phyloP scores from a whole-genome alignment of 2,113 vertebrate genomes.

The Neotragus moschatus region DNA sequence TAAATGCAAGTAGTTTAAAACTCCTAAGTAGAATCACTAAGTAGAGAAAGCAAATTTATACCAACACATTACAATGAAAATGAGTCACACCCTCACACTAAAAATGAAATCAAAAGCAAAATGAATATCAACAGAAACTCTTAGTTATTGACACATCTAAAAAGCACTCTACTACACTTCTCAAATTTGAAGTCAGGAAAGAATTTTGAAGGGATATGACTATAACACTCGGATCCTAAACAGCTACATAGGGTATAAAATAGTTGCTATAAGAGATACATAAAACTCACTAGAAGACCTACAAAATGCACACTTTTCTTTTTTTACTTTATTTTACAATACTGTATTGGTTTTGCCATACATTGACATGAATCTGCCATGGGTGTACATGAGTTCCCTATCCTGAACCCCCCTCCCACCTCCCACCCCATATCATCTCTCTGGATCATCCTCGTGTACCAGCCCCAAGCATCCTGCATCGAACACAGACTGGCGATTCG shows the following conservation, averaged over 20 bases:
- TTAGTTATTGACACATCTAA: background rate
- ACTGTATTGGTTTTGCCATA: too few relatives aligned
- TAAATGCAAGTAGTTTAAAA: background rate
- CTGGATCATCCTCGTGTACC: too few relatives aligned
- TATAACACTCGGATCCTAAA: background rate
- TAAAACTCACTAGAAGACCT: constrained; percentile 1
- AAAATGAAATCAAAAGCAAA: constrained; percentile 23
- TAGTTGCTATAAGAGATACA: background rate
- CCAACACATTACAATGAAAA: background rate
- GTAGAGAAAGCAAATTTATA: constrained; percentile 28
- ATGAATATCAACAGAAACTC: background rate
- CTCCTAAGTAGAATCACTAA: background rate
- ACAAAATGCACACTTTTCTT: background rate
- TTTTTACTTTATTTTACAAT: too few relatives aligned
- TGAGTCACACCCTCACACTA: background rate
- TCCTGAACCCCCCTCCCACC: too few relatives aligned
- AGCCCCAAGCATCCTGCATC: too few relatives aligned
- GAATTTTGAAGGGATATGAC: background rate
- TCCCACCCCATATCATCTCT: too few relatives aligned
- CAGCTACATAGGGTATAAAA: background rate
- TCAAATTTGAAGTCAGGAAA: constrained; percentile 15
- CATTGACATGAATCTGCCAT: too few relatives aligned
- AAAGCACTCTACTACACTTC: background rate
- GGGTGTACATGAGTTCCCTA: too few relatives aligned
- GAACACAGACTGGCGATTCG: too few relatives aligned